phyloP scores from a whole-genome alignment of 2,797 vertebrate species.

The Oreochromis grahami region DNA sequence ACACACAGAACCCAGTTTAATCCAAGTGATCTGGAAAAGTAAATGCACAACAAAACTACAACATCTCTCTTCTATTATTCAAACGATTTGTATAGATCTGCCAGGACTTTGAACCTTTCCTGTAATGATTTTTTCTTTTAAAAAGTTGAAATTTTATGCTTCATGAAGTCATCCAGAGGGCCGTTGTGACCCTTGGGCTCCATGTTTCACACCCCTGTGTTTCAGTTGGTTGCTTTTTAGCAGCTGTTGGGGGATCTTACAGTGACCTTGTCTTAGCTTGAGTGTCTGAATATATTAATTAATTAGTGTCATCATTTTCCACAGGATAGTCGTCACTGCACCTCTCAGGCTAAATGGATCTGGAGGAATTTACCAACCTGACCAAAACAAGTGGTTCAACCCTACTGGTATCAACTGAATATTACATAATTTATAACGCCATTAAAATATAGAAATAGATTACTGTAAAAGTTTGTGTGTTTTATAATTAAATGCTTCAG shows the following conservation, averaged over 20 bases:
- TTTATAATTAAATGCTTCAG: background rate
- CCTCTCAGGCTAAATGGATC: constrained; percentile 68
- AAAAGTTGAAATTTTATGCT: background rate
- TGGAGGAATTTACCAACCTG: constrained; percentile 64
- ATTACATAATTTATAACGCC: background rate
- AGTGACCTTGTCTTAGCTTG: background rate
- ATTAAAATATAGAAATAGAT: background rate
- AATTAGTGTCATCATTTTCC: background rate
- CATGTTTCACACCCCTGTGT: background rate
- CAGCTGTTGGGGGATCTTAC: background rate
- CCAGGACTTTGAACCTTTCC: background rate
- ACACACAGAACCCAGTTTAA: background rate
- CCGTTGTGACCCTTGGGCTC: background rate
- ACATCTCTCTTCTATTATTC: background rate
- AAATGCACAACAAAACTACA: background rate
- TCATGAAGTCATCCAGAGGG: background rate
- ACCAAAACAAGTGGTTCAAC: constrained; percentile 21
- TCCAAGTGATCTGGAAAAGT: background rate
- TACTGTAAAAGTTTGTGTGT: background rate
- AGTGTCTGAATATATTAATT: background rate
- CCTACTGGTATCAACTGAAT: constrained; percentile 6
- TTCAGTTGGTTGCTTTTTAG: background rate
- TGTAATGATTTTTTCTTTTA: background rate
- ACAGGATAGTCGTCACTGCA: constrained; percentile 76
- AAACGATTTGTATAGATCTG: rapidly evolving